A percentile compares a stretch with the other conserved stretches of the same genome.
Evolutionary conservation across 2,113 vertebrate species (phyloP).

Genomic region (Pluvialis apricaria): DNA sequence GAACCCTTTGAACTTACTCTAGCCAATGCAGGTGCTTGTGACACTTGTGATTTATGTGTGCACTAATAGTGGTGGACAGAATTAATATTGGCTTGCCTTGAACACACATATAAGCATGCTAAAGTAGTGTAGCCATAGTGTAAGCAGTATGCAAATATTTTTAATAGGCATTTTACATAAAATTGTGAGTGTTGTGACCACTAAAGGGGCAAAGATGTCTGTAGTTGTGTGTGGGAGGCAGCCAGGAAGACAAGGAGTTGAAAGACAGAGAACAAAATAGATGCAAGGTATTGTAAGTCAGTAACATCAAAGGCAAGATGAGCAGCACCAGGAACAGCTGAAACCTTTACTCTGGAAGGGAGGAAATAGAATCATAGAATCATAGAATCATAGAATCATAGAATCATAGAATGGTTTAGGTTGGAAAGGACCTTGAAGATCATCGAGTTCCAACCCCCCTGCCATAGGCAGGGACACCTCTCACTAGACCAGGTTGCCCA

Average conservation of each 20-base stretch:
- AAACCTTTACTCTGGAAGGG: neutral
- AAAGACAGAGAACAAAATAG: neutral
- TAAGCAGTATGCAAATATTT: neutral
- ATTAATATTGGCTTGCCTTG: neutral
- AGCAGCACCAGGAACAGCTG: neutral
- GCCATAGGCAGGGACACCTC: too few relatives aligned
- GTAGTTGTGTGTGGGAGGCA: neutral
- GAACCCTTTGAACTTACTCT: neutral
- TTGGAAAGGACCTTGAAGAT: too few relatives aligned
- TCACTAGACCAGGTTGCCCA: too few relatives aligned
- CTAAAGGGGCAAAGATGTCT: neutral
- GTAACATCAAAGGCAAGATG: neutral
- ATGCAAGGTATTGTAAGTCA: neutral
- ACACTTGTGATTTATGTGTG: neutral
- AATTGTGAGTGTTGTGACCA: fast-evolving
- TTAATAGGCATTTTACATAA: neutral
- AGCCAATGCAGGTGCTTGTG: neutral
- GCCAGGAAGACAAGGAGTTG: neutral
- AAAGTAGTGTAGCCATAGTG: neutral
- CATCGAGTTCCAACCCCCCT: too few relatives aligned
- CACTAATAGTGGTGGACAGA: neutral
- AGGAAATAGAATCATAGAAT: neutral
- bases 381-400: too few relatives aligned
- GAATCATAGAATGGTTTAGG: too few relatives aligned
- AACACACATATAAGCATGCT: neutral